Percentiles rank a stretch among this genome's conserved stretches.
phyloP scores from a whole-genome alignment of 1,140 invertebrate genomes.

The Calephelis nemesis region DNA sequence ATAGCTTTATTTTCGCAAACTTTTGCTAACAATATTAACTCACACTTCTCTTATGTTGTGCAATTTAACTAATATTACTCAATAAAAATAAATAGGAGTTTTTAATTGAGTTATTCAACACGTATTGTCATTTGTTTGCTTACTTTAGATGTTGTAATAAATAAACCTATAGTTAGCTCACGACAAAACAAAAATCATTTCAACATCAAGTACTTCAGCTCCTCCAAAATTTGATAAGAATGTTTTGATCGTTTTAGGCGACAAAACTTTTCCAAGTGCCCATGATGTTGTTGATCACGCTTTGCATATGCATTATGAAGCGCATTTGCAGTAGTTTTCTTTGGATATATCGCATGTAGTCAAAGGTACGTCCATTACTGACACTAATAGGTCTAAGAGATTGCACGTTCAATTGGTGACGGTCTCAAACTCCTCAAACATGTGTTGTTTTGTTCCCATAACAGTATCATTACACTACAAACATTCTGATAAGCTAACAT shows the following conservation, averaged over 20 bases:
- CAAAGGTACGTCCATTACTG: slow-evolving; percentile 78
- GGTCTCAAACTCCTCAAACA: slow-evolving; percentile 2
- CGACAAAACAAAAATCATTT: background rate
- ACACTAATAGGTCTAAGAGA: slow-evolving; percentile 62
- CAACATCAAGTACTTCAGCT: background rate
- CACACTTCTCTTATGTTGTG: slow-evolving; percentile 43
- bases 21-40: slow-evolving; percentile 50
- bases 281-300: slow-evolving; percentile 80
- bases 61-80: slow-evolving; percentile 48
- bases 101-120: background rate
- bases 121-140: background rate
- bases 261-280: slow-evolving; percentile 79
- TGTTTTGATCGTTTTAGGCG: slow-evolving; percentile 77
- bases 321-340: slow-evolving; percentile 81
- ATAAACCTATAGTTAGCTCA: background rate
- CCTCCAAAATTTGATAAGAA: slow-evolving; percentile 58
- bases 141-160: background rate
- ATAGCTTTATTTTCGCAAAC: slow-evolving; percentile 25
- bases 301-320: slow-evolving; percentile 81
- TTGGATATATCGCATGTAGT: slow-evolving; percentile 79
- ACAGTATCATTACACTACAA: slow-evolving; percentile 12
- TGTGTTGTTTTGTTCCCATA: slow-evolving; percentile 4
- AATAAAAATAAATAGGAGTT: slow-evolving; percentile 11
- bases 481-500: slow-evolving; percentile 13
- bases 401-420: slow-evolving; percentile 50